Evolutionary conservation across 2,797 vertebrate species (phyloP), one percentile per base, ranked within the genome.

Genomic region (Amniataba percoides): DNA sequence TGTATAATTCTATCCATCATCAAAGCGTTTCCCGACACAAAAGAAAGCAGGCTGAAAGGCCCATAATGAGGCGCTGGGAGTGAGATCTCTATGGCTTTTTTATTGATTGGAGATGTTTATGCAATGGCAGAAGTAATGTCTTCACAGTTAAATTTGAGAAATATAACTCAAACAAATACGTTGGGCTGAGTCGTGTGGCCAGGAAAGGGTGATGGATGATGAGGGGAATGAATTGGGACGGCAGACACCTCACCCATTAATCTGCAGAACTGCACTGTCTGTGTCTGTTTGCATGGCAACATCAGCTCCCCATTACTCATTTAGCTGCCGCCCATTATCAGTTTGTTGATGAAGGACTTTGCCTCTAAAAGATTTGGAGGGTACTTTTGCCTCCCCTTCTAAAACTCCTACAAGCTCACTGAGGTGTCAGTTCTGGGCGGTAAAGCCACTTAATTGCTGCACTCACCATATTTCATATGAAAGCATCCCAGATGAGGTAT

Each of bases 211-310:
- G 92, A 94, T 93, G 80, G 91, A 94, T 94, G 92, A 82, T 11
- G 57, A 83, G 77, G 74, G 67, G 78, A 84, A 93, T 56, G 75
- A 73, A 43, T 51, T 36, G 82, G 85, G 90, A 92, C 65, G 69
- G 86, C 88, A 80, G 87, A 89, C 90, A 88, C 85, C 83, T 89
- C 88, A 31, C 45, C 82, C 91, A 94, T 93, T 93, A 93, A 94
- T 93, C 93, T 93, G 81, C 80, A 79, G 72, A 86, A 71, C 81
- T 60, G 65, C 3, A n/a, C 87, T 88, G 88, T 87, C 90, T 85
- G 74, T 87, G 79, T 90, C 87, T 91, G 88, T 90, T 89, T 93
- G 88, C 89, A 92, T 91, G 90, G 91, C 89, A 92, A 87, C 89
- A 80, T 64, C 71, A 77, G 84, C 80, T 82, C 73, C 79, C 80